These are phyloP conservation scores for Manis pentadactyla DNA, from an alignment of 2,797 vertebrate genomes.

Conservation along the genomic window DNA sequence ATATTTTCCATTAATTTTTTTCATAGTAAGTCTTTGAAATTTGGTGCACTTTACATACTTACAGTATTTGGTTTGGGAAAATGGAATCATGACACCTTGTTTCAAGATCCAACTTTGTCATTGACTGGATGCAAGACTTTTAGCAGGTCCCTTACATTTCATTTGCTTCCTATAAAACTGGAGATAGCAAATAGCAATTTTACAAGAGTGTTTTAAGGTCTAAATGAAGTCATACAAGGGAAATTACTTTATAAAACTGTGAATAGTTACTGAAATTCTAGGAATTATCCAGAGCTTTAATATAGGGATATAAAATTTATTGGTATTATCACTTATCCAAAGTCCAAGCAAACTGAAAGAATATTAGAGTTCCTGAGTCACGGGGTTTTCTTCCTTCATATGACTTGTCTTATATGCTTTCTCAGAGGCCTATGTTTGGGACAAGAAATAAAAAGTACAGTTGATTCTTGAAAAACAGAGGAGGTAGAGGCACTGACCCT, in stretches of 20 bases:
- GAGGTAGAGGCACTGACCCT: no score
- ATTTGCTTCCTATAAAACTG: constrained; percentile 23
- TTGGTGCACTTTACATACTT: not conserved
- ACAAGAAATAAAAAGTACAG: not conserved
- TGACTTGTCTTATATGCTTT: not conserved
- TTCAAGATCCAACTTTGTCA: not conserved
- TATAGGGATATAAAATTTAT: not conserved
- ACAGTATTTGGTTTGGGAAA: not conserved
- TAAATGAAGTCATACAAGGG: not conserved
- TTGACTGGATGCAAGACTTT: not conserved
- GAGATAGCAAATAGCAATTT: not conserved
- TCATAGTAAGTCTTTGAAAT: not conserved
- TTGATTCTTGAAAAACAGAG: no score
- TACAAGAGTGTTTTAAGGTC: not conserved
- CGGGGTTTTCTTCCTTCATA: not conserved
- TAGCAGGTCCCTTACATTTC: not conserved
- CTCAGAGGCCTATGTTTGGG: not conserved
- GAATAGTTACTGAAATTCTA: not conserved
- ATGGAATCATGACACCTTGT: not conserved
- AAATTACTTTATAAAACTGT: not conserved
- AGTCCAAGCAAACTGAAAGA: not conserved
- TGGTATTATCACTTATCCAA: not conserved
- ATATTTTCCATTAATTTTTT: not conserved
- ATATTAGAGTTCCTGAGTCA: not conserved
- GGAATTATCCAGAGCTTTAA: not conserved